phyloP scores from a whole-genome alignment of 2,797 vertebrate genomes.

The Sebastes iracundus region DNA sequence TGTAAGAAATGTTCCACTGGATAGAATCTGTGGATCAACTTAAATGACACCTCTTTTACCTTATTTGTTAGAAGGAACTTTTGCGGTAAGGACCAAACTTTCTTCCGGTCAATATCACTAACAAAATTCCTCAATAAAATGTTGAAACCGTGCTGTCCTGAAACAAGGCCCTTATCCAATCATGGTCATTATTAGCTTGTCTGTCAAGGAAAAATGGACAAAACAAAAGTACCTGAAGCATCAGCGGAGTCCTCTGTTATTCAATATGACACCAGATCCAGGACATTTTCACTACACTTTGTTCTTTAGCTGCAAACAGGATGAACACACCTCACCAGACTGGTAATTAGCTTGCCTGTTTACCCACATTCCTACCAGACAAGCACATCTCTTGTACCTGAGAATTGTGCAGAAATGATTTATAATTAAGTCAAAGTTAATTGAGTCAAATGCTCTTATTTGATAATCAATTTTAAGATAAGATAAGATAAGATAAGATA shows the following conservation, averaged over 20 bases:
- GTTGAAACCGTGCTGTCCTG: too few species aligned
- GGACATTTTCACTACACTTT: not conserved
- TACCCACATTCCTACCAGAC: not conserved
- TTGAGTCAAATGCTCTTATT: not conserved
- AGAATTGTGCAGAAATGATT: not conserved
- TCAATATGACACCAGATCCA: not conserved
- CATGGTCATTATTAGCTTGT: fast-evolving
- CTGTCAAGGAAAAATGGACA: not conserved
- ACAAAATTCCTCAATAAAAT: too few species aligned
- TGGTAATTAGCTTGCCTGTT: not conserved
- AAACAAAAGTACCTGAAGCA: not conserved
- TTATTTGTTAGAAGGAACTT: too few species aligned
- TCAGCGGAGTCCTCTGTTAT: not conserved
- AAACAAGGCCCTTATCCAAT: too few species aligned
- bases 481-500: too few species aligned
- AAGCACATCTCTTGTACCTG: not conserved
- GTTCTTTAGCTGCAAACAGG: not conserved
- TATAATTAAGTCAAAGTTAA: not conserved
- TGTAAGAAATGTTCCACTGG: too few species aligned
- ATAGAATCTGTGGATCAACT: too few species aligned
- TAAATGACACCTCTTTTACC: too few species aligned
- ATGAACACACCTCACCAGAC: not conserved
- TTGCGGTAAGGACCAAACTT: too few species aligned
- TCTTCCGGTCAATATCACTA: too few species aligned
- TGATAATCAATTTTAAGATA: too few species aligned